These are phyloP conservation scores for Smithornis capensis DNA, from an alignment of 2,113 vertebrate species.

Conservation along the genomic window DNA sequence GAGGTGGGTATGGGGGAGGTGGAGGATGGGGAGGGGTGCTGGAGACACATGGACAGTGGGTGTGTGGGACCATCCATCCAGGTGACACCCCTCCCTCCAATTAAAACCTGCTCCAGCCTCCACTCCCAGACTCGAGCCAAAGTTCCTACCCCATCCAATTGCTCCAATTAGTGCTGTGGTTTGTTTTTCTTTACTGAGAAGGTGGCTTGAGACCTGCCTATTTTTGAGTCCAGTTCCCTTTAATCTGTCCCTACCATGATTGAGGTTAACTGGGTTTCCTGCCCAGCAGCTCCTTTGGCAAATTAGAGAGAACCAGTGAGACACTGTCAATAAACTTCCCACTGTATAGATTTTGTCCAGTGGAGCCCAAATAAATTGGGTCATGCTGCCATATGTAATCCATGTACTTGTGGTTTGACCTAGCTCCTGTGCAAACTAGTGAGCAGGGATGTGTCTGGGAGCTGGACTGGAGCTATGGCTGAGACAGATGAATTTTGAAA, in stretches of 20 bases:
- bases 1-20: neutral
- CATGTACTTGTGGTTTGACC: constrained; percentile 12
- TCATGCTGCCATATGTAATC: constrained; percentile 34
- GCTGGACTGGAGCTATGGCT: neutral
- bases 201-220: neutral
- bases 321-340: neutral
- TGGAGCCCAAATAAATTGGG: neutral
- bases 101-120: rapidly evolving
- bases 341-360: neutral
- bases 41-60: rapidly evolving
- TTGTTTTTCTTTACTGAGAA: neutral
- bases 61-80: neutral
- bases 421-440: neutral
- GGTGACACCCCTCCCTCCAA: neutral
- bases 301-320: constrained; percentile 5
- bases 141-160: neutral
- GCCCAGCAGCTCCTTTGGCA: constrained; percentile 23
- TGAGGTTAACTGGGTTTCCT: constrained; percentile 36
- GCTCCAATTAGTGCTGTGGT: neutral
- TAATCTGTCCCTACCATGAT: neutral
- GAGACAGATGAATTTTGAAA: neutral
- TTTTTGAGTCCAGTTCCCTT: neutral
- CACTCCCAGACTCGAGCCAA: rapidly evolving
- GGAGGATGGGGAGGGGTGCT: neutral
- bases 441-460: neutral